Base-by-base conservation (phyloP, 2,888 invertebrate species). In the Scaptomyza tumidula region DNA sequence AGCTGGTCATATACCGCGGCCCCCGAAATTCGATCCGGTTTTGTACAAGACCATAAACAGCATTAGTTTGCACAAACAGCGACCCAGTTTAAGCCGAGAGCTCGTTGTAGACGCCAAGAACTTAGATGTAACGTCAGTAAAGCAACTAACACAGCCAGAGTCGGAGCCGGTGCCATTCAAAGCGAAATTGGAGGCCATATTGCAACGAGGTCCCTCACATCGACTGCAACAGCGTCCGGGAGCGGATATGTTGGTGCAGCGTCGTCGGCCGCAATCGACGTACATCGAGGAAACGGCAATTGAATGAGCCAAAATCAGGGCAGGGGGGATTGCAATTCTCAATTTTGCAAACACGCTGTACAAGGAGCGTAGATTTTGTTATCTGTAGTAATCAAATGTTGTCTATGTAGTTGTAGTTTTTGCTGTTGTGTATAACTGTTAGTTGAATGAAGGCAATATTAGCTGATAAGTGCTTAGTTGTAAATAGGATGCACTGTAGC, bases 1-100 rank as follows among this genome's bases (percentile, higher is more conserved):
- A 1, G 14, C 52, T 50, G 9, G 50, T 43, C 64, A 43, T 49
- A 90, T 91, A 68, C 91, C 91, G 48, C 89, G 87, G 62, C 75
- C 91, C 37, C 91, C 91, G 37, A 91, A 90, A 86, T 91, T 91
- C 71, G 91, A 91, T 88, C 90, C 91, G 33, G 73, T 88, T 41
- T 74, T 91, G 29, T 91, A 91, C 68, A 89, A 90, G 80, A 91
- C 90, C 58, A 81, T 90, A 48, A 90, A 89, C 71, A 90, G 84
- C 63, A 77, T 81, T 56, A 81, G 85, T 69, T 78, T 72, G 56
- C 71, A 71, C 56, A 87, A 81, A 62, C 77, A 85, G 58, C 80
- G 90, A 52, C 89, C 89, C 39, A 88, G 88, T 72, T 76, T 91
- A 46, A 82, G 78, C 29, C 74, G 77, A 45, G 66, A 80, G 29